Evolutionary conservation across 1,140 invertebrate species (phyloP), one percentile per base, ranked within the genome.

Genomic region (Solenopsis fugax): DNA sequence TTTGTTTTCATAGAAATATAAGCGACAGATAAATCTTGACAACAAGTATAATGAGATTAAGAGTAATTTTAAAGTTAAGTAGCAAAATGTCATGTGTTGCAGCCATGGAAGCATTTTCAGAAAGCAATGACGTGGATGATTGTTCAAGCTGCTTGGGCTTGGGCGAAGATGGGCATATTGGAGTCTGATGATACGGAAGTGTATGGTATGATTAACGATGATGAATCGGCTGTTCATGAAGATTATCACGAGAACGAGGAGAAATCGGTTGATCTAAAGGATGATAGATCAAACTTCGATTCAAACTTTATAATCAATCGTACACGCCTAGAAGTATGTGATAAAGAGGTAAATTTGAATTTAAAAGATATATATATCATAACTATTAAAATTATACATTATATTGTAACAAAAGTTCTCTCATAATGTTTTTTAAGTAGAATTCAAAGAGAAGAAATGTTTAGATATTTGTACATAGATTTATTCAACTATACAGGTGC

Each of bases 251-350:
- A 80, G 91, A 96, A 7, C 93, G 95, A 87, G 91, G 94, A 95
- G 24, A 92, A 95, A 4, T 92, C 95, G 5, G 93, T 95, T n/a
- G 95, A 96, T 18, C 54, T 84, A 4, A 94, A 94, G 10, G 92
- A 93, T 7, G 96, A 97, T 29, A 95, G 96, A 87, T 95, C 96
- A 41, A 21, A 10, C 78, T 96, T 96, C 88, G 96, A 97, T 86
- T 95, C 96, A 64, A 91, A 96, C 12, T 95, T 97, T 0, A 95
- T 97, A 4, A 97, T 98, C 88, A 98, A 97, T 85, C 96, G 97
- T 86, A 98, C 98, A 0, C 96, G 96, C 60, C 97, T 97, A 0
- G 96, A 97, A 86, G 97, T 98, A 1, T 98, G 98, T 92, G 98
- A 98, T 93, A 96, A 97, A 92, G 96, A 97, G 91, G 96, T 96